Evolutionary conservation across 2,797 vertebrate genomes (phyloP).

Genomic region (Odontamblyopus lacepedii): DNA sequence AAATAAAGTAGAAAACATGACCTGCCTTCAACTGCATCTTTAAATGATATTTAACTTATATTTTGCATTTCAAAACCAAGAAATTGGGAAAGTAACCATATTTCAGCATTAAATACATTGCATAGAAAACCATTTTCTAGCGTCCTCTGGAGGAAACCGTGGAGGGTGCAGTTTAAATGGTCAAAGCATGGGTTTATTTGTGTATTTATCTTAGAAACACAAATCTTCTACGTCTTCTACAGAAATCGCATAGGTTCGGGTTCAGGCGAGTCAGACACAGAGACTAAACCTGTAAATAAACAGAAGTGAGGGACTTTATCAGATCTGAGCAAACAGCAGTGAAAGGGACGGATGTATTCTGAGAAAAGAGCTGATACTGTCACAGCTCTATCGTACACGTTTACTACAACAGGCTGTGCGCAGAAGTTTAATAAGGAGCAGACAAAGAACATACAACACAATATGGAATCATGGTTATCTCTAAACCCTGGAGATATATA

Average conservation of each 20-base stretch:
- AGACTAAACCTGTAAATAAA: neutral
- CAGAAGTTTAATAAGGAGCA: neutral
- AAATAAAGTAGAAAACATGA: no score
- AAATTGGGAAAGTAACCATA: no score
- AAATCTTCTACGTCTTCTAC: neutral
- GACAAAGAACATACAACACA: neutral
- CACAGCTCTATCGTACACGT: neutral
- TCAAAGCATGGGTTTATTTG: no score
- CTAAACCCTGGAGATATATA: neutral
- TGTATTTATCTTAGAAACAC: neutral
- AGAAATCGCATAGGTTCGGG: neutral
- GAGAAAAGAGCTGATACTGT: neutral
- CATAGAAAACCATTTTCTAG: no score
- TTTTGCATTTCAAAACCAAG: no score
- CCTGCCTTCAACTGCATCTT: no score
- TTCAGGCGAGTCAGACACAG: neutral
- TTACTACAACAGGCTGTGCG: neutral
- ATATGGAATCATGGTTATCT: neutral
- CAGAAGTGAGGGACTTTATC: conserved; percentile 1
- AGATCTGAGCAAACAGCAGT: neutral
- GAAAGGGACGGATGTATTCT: neutral
- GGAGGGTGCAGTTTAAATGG: no score
- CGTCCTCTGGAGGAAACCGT: no score
- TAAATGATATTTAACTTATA: no score
- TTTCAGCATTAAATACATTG: no score